Evolutionary conservation across 2,113 vertebrate species (phyloP).

Genomic region (Hemiprocne comata): DNA sequence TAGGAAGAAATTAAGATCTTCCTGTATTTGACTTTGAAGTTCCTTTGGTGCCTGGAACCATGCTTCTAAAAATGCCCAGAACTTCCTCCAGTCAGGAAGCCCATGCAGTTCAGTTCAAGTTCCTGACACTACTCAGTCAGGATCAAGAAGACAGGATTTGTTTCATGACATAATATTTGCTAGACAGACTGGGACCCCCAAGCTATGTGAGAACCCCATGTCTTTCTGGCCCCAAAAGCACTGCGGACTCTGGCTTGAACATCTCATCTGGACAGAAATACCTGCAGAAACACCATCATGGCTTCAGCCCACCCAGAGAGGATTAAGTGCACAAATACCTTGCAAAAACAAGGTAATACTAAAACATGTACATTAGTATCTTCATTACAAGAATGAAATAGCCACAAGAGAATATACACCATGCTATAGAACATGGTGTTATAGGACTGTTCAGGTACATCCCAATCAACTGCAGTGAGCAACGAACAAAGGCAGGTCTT

Average conservation of each 20-base stretch:
- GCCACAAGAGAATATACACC: neutral
- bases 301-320: neutral
- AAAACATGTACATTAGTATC: neutral
- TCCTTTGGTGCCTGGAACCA: neutral
- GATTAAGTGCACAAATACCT: neutral
- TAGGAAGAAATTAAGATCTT: neutral
- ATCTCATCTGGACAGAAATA: neutral
- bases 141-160: neutral
- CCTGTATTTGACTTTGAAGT: neutral
- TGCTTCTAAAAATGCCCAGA: rapidly evolving
- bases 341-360: neutral
- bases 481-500: neutral
- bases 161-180: neutral
- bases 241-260: too few species aligned
- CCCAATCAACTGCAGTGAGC: neutral
- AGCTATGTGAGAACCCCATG: neutral
- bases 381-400: neutral
- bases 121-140: neutral
- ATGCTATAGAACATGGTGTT: too few species aligned
- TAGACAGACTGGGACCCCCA: neutral
- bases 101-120: neutral
- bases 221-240: neutral
- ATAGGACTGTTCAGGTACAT: neutral
- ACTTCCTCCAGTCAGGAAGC: neutral
- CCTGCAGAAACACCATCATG: neutral